Conservation (phyloP, 2,113 vertebrate genomes). For the Hylia prasina region DNA sequence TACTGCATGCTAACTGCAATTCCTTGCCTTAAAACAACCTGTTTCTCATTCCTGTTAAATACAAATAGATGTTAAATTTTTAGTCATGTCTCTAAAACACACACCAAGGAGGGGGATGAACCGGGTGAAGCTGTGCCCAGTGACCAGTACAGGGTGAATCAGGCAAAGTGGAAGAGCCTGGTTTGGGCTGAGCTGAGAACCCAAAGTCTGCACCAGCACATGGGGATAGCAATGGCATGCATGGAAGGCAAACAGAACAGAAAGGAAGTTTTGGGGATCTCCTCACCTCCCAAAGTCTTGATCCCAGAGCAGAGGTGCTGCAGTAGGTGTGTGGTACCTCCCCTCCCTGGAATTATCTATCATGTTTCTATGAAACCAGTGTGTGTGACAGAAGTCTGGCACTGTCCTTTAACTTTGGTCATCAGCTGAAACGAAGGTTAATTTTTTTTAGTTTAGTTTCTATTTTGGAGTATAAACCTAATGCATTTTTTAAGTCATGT, state of each 20-base stretch:
- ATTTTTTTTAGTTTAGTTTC: neutral
- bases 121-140: neutral
- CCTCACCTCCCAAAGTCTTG: neutral
- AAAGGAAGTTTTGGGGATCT: neutral
- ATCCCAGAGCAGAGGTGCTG: neutral
- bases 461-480: neutral
- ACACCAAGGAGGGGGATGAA: neutral
- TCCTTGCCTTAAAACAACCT: neutral
- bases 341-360: neutral
- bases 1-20: neutral
- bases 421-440: neutral
- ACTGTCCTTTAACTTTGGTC: neutral
- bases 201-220: neutral
- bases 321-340: neutral
- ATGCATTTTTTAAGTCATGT: neutral
- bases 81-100: neutral
- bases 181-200: neutral
- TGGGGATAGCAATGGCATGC: rapidly evolving
- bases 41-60: neutral
- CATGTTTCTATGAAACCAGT: neutral
- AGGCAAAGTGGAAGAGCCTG: neutral
- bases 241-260: rapidly evolving
- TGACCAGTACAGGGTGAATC: neutral
- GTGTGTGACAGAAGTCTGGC: neutral
- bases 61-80: neutral